Conservation (phyloP, 2,113 vertebrate genomes). For the Vulpes vulpes region DNA sequence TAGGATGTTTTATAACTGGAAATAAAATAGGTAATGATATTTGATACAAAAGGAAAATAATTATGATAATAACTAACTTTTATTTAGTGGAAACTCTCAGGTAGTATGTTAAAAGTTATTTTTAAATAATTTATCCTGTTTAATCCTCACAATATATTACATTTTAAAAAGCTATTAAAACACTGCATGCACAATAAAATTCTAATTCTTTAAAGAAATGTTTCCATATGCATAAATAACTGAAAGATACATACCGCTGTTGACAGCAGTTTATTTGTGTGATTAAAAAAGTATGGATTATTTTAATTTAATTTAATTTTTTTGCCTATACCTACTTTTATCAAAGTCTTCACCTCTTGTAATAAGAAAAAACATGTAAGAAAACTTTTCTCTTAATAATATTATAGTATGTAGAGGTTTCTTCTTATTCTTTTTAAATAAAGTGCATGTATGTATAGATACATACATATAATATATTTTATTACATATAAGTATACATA, state of each 20-base stretch:
- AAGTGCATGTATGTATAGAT: neutral
- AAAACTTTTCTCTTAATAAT: neutral
- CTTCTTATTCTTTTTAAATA: neutral
- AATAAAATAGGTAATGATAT: neutral
- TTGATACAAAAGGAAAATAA: neutral
- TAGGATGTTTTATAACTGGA: neutral
- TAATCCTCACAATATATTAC: neutral
- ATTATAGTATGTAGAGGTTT: neutral
- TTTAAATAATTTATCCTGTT: neutral
- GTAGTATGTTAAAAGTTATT: neutral
- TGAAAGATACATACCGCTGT: neutral
- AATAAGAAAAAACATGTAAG: neutral
- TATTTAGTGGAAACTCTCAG: neutral
- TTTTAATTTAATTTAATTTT: neutral
- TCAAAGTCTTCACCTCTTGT: neutral
- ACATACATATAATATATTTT: neutral
- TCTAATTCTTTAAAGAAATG: neutral
- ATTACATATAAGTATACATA: neutral
- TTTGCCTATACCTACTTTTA: neutral
- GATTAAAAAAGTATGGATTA: neutral
- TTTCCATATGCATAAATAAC: neutral
- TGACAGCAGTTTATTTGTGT: neutral
- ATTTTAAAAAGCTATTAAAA: neutral
- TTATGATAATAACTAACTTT: slow-evolving; percentile 7
- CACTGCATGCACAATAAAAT: neutral